phyloP scores from a whole-genome alignment of 2,888 invertebrate genomes.

The Yponomeuta cagnagella region DNA sequence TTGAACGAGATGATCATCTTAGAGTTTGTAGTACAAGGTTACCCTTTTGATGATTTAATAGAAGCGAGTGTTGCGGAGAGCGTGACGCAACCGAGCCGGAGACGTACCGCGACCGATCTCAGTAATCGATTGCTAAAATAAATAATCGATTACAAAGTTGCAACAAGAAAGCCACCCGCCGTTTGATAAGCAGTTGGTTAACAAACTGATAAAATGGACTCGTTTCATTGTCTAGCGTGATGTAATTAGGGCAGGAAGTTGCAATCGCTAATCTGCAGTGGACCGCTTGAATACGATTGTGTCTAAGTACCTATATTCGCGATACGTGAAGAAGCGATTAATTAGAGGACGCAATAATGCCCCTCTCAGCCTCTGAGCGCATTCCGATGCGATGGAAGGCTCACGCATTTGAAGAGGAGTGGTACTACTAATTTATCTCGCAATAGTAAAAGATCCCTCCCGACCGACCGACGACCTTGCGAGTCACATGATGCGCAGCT shows the following conservation, averaged over 20 bases:
- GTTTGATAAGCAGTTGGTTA: constrained; percentile 10
- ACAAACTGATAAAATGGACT: constrained; percentile 9
- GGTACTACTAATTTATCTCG: constrained; percentile 15
- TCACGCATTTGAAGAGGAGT: constrained; percentile 13
- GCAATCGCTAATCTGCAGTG: constrained; percentile 5
- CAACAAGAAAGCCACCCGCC: constrained; percentile 4
- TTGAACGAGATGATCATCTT: background rate
- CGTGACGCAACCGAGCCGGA: background rate
- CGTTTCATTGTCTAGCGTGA: constrained; percentile 9
- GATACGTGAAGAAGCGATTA: constrained; percentile 5
- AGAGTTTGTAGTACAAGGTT: background rate
- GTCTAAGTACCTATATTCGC: background rate
- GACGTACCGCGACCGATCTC: constrained; percentile 12
- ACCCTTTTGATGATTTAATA: background rate
- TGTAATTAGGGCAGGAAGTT: constrained; percentile 11
- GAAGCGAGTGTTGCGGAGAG: background rate
- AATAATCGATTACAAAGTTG: constrained; percentile 14
- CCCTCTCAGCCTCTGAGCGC: background rate
- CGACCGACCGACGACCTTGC: constrained; percentile 36
- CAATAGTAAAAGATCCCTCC: constrained; percentile 17
- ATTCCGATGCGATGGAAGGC: constrained; percentile 1
- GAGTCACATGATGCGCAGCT: constrained; percentile 49
- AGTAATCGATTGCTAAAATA: constrained; percentile 15
- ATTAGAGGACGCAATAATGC: constrained; percentile 3
- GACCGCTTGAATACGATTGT: background rate